Percentiles rank a stretch among this genome's conserved stretches.
Evolutionary conservation across 2,888 invertebrate genomes (phyloP).

Genomic region (Microplitis deprimator): DNA sequence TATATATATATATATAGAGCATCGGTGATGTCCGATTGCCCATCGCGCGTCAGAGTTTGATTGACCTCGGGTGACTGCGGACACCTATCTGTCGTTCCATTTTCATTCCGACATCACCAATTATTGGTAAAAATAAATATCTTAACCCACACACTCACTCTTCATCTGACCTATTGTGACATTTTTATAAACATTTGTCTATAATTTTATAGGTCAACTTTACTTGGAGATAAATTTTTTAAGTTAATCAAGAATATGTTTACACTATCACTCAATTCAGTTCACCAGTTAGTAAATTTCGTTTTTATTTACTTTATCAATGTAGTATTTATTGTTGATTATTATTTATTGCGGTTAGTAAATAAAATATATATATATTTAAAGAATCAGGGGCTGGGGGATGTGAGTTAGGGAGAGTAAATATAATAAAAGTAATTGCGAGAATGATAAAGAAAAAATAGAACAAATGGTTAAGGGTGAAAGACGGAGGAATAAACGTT

Average conservation of each 20-base stretch:
- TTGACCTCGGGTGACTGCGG: slow-evolving; percentile 38
- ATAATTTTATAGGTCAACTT: neutral
- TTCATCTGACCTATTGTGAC: slow-evolving; percentile 12
- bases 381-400: neutral
- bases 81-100: slow-evolving; percentile 40
- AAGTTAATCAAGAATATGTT: no score
- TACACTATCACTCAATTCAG: no score
- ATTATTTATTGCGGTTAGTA: neutral
- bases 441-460: neutral
- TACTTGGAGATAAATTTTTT: no score
- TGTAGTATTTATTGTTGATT: no score
- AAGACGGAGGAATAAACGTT: neutral
- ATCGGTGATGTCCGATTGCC: slow-evolving; percentile 33
- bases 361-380: neutral
- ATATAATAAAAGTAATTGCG: neutral
- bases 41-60: slow-evolving; percentile 37
- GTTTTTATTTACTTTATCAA: no score
- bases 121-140: slow-evolving; percentile 42
- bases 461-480: neutral
- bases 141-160: slow-evolving; percentile 39
- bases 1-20: neutral
- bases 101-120: slow-evolving; percentile 41
- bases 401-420: neutral
- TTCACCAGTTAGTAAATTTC: no score
- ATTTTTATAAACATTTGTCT: slow-evolving; percentile 12